These are phyloP conservation scores for Mythimna albipuncta DNA, from an alignment of 2,888 invertebrate genomes.

Conservation along the genomic window DNA sequence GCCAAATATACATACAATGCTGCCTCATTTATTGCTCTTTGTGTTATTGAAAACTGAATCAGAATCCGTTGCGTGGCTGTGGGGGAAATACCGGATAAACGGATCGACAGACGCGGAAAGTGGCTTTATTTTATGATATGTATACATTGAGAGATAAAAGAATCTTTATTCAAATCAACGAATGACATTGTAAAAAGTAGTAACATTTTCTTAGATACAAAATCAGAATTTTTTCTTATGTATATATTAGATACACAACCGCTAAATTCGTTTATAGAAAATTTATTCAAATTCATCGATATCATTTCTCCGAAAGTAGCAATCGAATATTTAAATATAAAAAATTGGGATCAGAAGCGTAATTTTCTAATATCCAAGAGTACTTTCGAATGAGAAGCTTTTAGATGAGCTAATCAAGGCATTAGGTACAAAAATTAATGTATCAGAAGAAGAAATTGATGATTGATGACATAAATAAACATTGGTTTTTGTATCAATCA, in stretches of 20 bases:
- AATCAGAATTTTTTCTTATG: neutral
- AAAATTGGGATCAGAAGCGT: conserved; percentile 14
- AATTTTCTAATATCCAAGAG: conserved; percentile 15
- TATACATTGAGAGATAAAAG: no score
- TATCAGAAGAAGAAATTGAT: neutral
- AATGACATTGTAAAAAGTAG: neutral
- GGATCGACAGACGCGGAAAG: no score
- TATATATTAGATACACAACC: conserved; percentile 14
- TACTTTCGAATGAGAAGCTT: conserved; percentile 3
- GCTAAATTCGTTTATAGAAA: conserved; percentile 29
- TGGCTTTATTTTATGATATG: no score
- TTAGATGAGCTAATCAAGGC: neutral
- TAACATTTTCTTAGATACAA: neutral
- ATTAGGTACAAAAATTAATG: neutral
- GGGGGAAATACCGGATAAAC: no score
- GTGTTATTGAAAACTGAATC: no score
- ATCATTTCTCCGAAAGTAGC: conserved; percentile 26
- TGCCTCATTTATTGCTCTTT: no score
- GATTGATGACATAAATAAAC: neutral
- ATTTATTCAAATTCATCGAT: conserved; percentile 46
- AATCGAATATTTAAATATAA: conserved; percentile 33
- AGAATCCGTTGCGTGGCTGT: no score
- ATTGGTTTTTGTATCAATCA: neutral
- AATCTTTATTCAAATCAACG: neutral
- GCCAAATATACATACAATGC: no score